phyloP scores from a whole-genome alignment of 2,797 vertebrate species.

The Sebastes hubbsi region DNA sequence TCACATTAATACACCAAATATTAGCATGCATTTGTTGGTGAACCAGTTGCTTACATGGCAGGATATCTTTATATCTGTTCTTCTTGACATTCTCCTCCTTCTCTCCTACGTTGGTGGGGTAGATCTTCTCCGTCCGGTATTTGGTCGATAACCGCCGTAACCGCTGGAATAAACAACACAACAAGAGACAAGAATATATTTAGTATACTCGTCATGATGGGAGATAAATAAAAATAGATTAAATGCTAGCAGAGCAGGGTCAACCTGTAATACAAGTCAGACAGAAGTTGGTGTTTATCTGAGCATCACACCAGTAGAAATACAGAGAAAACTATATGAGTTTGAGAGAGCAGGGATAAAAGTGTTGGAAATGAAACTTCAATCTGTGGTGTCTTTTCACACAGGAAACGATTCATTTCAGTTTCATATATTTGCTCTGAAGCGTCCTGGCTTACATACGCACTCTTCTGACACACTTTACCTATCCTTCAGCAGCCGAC shows the following conservation, averaged over 20 bases:
- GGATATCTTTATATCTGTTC: conserved; percentile 99
- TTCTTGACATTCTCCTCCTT: conserved; percentile 98
- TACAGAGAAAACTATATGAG: neutral
- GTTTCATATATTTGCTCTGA: neutral
- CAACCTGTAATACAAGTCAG: neutral
- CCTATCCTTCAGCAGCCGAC: neutral
- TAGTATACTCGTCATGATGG: neutral
- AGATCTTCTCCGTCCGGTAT: conserved; percentile 98
- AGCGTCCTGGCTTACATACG: neutral
- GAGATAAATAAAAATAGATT: neutral
- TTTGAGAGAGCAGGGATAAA: neutral
- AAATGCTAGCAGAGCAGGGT: neutral
- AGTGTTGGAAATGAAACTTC: neutral
- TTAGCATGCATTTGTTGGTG: neutral
- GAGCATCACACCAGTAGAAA: neutral
- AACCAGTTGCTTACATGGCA: conserved; percentile 89
- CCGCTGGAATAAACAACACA: conserved; percentile 81
- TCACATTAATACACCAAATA: neutral
- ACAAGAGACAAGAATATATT: conserved; percentile 17
- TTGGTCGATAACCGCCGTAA: conserved; percentile 96
- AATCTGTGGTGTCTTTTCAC: neutral
- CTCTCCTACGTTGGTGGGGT: conserved; percentile 94
- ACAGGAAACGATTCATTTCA: neutral
- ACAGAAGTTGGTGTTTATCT: neutral
- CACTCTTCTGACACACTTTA: neutral